Evolutionary conservation across 2,888 invertebrate species (phyloP).

Genomic region (Dolomedes plantarius): DNA sequence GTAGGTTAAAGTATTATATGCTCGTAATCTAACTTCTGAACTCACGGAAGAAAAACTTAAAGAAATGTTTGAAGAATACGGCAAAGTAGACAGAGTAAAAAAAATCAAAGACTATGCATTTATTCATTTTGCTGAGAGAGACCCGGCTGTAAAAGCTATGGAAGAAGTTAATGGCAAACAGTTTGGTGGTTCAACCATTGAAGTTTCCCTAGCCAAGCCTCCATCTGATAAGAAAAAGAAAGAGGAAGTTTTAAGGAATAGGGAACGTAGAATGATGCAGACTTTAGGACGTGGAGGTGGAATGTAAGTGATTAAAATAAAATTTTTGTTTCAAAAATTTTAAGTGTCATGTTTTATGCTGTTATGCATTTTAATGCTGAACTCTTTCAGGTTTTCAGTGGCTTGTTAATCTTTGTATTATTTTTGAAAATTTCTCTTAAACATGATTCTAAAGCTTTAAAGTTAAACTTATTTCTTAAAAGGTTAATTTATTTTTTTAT

Average conservation of each 20-base stretch:
- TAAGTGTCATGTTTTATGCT: background rate
- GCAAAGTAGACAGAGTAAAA: constrained; percentile 98
- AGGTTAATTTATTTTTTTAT: too few relatives aligned
- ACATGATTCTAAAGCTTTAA: too few relatives aligned
- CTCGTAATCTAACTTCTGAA: constrained; percentile 96
- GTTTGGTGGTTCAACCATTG: constrained; percentile 86
- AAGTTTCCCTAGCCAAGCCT: constrained; percentile 98
- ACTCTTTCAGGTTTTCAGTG: background rate
- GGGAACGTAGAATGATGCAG: constrained; percentile 89
- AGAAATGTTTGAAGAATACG: constrained; percentile 94
- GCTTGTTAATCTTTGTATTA: too few relatives aligned
- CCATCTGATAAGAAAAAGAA: constrained; percentile 99
- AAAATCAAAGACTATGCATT: constrained; percentile 99
- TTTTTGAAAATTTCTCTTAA: too few relatives aligned
- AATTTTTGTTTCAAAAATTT: too few relatives aligned
- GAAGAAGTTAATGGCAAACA: constrained; percentile 76
- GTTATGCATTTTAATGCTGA: background rate
- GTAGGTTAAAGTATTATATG: constrained; percentile 97
- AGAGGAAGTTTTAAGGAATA: constrained; percentile 92
- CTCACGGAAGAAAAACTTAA: constrained; percentile 97
- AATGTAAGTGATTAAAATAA: constrained; percentile 57
- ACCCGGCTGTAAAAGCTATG: constrained; percentile 92
- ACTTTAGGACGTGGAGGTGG: constrained; percentile 74
- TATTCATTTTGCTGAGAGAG: constrained; percentile 98
- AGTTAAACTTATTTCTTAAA: too few relatives aligned